Evolutionary conservation across 2,888 invertebrate species (phyloP).

Genomic region (Luffia ferchaultella): DNA sequence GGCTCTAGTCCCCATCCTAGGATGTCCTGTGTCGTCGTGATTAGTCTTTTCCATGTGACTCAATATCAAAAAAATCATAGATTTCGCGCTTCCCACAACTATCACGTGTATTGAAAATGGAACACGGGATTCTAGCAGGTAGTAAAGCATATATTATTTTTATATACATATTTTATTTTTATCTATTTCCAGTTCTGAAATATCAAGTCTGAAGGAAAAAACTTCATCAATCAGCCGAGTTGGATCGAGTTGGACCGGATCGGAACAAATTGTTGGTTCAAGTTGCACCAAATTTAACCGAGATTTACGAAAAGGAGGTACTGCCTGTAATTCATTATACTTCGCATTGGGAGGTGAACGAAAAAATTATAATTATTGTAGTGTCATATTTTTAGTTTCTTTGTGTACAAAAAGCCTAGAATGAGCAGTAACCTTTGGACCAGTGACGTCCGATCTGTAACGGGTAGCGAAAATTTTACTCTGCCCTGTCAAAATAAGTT

Average conservation of each 20-base stretch:
- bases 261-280: not conserved
- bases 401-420: not conserved
- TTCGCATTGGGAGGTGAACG: no score
- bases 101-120: no score
- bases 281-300: not conserved
- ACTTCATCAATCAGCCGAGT: not conserved
- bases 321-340: not conserved
- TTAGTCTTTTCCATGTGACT: no score
- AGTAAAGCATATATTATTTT: not conserved
- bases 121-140: not conserved
- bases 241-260: not conserved
- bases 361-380: not conserved
- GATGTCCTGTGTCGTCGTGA: no score
- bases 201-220: not conserved
- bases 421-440: not conserved
- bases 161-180: not conserved
- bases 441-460: not conserved
- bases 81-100: no score
- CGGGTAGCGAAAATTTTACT: not conserved
- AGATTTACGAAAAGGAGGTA: not conserved
- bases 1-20: no score
- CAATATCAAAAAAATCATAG: no score
- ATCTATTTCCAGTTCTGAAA: not conserved
- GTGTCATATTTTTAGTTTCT: not conserved
- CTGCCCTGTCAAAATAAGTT: not conserved